A percentile compares a stretch with the other conserved stretches of the same genome.
Evolutionary conservation across 2,797 vertebrate genomes (phyloP).

Genomic region (Hylomyscus alleni): DNA sequence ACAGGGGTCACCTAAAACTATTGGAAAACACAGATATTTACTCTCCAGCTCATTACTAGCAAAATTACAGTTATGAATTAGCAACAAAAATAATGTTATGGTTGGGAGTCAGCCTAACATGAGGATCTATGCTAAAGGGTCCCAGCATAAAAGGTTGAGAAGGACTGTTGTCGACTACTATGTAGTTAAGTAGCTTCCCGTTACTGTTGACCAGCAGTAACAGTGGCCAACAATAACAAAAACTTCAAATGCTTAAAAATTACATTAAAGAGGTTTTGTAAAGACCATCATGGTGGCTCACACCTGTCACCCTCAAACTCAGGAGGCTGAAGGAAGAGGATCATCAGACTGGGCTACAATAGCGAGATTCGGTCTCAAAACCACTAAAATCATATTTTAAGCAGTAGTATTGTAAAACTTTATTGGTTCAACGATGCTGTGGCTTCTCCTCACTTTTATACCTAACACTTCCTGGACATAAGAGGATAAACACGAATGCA

Average conservation of each 20-base stretch:
- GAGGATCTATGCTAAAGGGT: neutral
- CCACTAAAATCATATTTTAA: neutral
- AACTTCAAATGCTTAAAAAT: conserved; percentile 11
- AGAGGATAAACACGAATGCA: neutral
- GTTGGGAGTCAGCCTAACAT: neutral
- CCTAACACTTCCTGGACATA: neutral
- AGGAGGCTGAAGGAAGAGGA: neutral
- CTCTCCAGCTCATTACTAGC: neutral
- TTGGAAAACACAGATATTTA: neutral
- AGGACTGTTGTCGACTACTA: neutral
- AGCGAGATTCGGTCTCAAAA: neutral
- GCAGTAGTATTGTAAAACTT: neutral
- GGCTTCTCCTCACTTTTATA: neutral
- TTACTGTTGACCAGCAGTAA: conserved; percentile 11
- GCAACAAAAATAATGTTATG: neutral
- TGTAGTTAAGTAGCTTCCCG: neutral
- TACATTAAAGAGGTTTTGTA: neutral
- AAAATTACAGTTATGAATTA: neutral
- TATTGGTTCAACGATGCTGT: neutral
- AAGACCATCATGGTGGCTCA: neutral
- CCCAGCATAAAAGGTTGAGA: neutral
- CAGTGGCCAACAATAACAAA: neutral
- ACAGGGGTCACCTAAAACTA: neutral
- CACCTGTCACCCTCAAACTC: neutral
- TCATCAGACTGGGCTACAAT: neutral